A percentile compares a stretch with the other conserved stretches of the same genome.
Evolutionary conservation across 2,113 vertebrate species (phyloP).

Genomic region (Chionis minor): DNA sequence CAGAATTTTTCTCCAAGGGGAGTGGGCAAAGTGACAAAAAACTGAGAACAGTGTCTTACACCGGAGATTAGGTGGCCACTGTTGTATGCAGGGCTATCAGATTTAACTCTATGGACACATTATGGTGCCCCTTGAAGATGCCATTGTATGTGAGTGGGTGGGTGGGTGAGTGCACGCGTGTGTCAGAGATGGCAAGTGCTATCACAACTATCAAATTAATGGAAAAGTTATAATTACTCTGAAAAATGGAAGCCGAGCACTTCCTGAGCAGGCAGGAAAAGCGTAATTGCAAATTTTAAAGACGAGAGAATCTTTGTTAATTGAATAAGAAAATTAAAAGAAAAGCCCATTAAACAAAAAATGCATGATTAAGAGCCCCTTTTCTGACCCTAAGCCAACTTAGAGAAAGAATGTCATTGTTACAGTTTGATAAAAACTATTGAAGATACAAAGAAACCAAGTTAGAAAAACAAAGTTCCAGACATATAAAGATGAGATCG

Average conservation of each 20-base stretch:
- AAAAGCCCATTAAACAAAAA: background rate
- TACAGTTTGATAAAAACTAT: constrained; percentile 16
- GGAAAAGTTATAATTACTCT: background rate
- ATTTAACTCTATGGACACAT: background rate
- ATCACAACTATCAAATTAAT: background rate
- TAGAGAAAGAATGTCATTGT: background rate
- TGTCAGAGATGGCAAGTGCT: background rate
- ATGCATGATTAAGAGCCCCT: background rate
- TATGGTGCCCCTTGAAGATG: background rate
- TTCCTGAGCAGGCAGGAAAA: background rate
- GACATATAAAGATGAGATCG: constrained; percentile 42
- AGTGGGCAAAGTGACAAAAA: background rate
- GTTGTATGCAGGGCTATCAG: background rate
- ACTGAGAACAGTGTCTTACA: background rate
- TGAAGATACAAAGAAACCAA: background rate
- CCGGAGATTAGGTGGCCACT: background rate
- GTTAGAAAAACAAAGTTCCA: constrained; percentile 39
- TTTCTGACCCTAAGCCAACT: background rate
- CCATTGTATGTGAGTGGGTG: background rate
- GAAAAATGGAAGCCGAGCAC: background rate
- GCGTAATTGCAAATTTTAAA: background rate
- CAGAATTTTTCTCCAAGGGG: background rate
- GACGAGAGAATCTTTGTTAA: background rate
- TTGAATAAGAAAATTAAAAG: background rate
- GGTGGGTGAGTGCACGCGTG: background rate